These are phyloP conservation scores for Pseudomyrmex gracilis DNA, from an alignment of 1,140 invertebrate genomes.

Conservation along the genomic window DNA sequence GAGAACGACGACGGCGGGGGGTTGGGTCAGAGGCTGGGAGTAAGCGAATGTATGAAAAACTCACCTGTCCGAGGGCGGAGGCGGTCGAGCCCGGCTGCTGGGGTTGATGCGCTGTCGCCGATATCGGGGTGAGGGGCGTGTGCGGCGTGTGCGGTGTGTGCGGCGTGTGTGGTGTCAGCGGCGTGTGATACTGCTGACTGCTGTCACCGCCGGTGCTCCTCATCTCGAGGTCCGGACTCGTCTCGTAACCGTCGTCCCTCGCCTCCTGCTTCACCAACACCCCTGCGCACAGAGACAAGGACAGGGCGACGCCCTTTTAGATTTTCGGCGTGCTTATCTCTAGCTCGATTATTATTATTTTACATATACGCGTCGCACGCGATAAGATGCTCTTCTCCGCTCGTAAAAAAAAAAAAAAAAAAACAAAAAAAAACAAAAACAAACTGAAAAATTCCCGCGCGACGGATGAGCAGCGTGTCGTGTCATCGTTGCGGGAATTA, in stretches of 20 bases:
- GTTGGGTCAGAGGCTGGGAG: neutral
- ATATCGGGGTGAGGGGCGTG: slow-evolving; percentile 85
- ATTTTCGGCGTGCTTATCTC: slow-evolving; percentile 34
- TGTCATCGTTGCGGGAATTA: slow-evolving; percentile 17
- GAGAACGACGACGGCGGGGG: neutral
- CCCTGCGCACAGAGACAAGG: slow-evolving; percentile 78
- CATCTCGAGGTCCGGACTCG: slow-evolving; percentile 91
- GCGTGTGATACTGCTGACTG: slow-evolving; percentile 85
- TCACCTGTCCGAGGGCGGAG: slow-evolving; percentile 83
- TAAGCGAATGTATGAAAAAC: slow-evolving; percentile 59
- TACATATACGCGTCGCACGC: neutral
- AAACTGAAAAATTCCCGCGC: slow-evolving; percentile 1
- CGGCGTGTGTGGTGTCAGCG: slow-evolving; percentile 86
- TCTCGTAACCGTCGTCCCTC: slow-evolving; percentile 94
- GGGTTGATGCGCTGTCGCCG: slow-evolving; percentile 84
- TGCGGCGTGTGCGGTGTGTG: slow-evolving; percentile 86
- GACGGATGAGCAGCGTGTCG: neutral
- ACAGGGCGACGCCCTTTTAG: slow-evolving; percentile 55
- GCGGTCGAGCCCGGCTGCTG: slow-evolving; percentile 84
- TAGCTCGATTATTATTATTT: neutral
- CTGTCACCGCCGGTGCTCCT: slow-evolving; percentile 85
- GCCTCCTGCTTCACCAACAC: slow-evolving; percentile 89
- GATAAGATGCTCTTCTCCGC: no score
- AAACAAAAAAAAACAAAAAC: no score
- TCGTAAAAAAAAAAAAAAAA: no score